phyloP scores from a whole-genome alignment of 2,113 vertebrate genomes.

The Mola mola region DNA sequence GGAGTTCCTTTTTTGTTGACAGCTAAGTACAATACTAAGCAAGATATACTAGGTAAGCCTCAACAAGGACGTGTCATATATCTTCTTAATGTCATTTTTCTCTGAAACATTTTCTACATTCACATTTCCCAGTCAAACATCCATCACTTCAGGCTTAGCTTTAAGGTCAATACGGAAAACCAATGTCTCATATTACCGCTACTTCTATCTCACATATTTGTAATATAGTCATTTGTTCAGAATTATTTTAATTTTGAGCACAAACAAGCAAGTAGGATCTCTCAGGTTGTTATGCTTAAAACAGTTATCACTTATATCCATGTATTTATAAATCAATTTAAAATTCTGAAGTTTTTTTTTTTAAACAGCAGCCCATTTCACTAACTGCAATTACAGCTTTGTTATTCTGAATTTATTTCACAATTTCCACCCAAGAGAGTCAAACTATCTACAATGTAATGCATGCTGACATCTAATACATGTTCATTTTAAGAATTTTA shows the following conservation, averaged over 20 bases:
- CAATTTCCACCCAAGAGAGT: too few relatives aligned
- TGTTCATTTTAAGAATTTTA: too few relatives aligned
- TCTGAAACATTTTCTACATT: slow-evolving; percentile 8
- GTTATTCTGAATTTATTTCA: background rate
- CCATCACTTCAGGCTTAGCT: slow-evolving; percentile 35
- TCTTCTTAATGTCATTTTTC: slow-evolving; percentile 4
- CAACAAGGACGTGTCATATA: background rate
- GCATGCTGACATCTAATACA: too few relatives aligned
- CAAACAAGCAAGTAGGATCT: too few relatives aligned
- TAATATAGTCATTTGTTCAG: too few relatives aligned
- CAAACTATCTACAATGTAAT: too few relatives aligned
- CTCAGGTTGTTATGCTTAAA: background rate
- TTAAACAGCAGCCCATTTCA: too few relatives aligned
- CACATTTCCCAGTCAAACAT: slow-evolving; percentile 45
- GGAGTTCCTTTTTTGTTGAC: slow-evolving; percentile 31
- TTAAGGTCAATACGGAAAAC: slow-evolving; percentile 53
- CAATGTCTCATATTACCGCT: slow-evolving; percentile 15
- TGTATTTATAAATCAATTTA: too few relatives aligned
- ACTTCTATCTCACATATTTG: too few relatives aligned
- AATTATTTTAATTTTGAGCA: too few relatives aligned
- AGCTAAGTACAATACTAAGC: slow-evolving; percentile 5
- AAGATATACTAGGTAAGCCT: slow-evolving; percentile 9
- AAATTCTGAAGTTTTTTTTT: too few relatives aligned
- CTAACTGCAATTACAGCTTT: too few relatives aligned
- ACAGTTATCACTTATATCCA: background rate